Percentiles rank a stretch among this genome's conserved stretches.
Evolutionary conservation across 2,113 vertebrate species (phyloP).

Genomic region (Anseranas semipalmata): DNA sequence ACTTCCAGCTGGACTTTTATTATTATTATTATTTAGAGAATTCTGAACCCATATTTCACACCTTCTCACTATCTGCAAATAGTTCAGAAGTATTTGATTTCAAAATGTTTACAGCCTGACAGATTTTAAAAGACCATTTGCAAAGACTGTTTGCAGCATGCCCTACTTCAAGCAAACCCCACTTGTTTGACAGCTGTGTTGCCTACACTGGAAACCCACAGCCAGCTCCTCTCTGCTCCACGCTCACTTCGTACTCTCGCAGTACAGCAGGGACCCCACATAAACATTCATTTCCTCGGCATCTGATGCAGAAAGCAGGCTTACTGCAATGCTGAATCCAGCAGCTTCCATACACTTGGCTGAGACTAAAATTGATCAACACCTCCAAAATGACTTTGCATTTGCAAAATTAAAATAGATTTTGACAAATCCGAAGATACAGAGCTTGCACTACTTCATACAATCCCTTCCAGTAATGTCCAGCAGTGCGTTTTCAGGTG

Average conservation of each 20-base stretch:
- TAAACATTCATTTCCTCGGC: accelerated
- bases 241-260: accelerated
- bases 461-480: accelerated
- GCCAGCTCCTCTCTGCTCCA: background rate
- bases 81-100: accelerated
- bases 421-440: background rate
- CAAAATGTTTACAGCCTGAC: accelerated
- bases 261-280: accelerated
- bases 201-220: accelerated
- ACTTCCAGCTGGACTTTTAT: background rate
- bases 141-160: background rate
- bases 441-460: background rate
- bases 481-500: accelerated
- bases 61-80: accelerated
- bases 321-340: background rate
- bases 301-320: background rate
- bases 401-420: background rate
- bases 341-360: accelerated
- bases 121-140: too few relatives aligned
- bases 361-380: background rate
- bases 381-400: background rate
- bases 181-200: accelerated
- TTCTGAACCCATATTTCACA: accelerated
- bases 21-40: background rate
- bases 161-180: background rate